Evolutionary conservation across 2,113 vertebrate species (phyloP), one percentile per base, ranked within the genome.

Genomic region (Python bivittatus): DNA sequence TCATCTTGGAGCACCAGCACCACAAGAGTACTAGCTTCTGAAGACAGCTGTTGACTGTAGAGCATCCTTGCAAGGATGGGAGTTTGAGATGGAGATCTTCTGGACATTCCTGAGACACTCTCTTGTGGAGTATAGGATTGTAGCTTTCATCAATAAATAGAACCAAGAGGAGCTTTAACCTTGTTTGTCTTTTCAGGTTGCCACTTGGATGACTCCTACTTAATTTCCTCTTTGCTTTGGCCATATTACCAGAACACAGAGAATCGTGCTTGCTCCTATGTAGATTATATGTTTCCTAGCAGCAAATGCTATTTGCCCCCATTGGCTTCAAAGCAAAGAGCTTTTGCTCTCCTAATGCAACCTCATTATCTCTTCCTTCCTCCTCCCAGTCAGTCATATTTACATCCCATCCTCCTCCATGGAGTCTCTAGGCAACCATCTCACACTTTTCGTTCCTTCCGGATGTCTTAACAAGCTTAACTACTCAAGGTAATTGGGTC

Each of bases 311-410:
- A 54, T 15, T 42, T 56, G 25, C n/a, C 1, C 1, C 64, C 12
- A 0, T 56, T 84, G 0, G 0, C 0, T 23, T 10, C 84, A 58
- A 53, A 2, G 89, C 0, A 0, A 15, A 13, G 7, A 0, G 25
- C 20, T 48, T 22, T 0, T 2, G 57, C 89, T 5, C 88, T 84
- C 89, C 83, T 33, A 10, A 0, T 4, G 84, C 86, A 91, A 1
- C 85, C 2, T 91, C 1, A 0, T 91, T 0, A 57, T 42, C 38
- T 38, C 20, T 91, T 0, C 87, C 42, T 23, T 5, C 10, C 33
- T 23, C 54, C 86, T 38, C 33, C 38, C 1, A 92, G 0, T 84
- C 0, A 87, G 17, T 42, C 91, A 92, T 29, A 1, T 5, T 84
- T 88, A 92, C 87, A 42, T 38, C 4, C 93, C 85, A n/a, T 60